These are phyloP conservation scores for Riparia riparia DNA, from an alignment of 2,113 vertebrate genomes.

Conservation along the genomic window DNA sequence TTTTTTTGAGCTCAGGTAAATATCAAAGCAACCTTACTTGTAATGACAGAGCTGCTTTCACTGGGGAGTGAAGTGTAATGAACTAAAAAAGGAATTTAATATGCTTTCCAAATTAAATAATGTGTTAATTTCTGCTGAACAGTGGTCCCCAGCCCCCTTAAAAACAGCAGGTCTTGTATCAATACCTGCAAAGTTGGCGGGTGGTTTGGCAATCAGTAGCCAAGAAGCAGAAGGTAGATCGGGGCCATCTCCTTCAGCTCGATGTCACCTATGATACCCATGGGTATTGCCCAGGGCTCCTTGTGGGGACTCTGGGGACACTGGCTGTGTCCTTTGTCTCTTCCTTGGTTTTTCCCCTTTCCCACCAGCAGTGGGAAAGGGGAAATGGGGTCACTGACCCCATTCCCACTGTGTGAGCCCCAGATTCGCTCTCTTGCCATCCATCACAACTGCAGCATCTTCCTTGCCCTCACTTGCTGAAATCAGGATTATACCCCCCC, in stretches of 20 bases:
- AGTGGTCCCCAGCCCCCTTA: not conserved
- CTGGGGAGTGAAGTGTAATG: conserved; percentile 24
- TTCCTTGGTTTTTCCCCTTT: not conserved
- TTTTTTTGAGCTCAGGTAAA: conserved; percentile 61
- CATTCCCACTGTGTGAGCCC: not conserved
- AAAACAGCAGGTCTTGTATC: not conserved
- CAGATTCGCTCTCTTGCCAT: not conserved
- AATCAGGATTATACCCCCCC: not conserved
- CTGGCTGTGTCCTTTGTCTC: fast-evolving
- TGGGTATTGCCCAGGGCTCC: not conserved
- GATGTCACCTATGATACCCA: fast-evolving
- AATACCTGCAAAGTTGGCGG: not conserved
- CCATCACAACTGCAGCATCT: not conserved
- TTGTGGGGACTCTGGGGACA: not conserved
- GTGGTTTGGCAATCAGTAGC: not conserved
- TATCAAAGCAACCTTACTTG: conserved; percentile 45
- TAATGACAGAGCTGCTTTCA: conserved; percentile 46
- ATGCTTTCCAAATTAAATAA: conserved; percentile 58
- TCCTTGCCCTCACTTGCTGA: not conserved
- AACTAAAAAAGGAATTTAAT: conserved; percentile 48
- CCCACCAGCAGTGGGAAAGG: not conserved
- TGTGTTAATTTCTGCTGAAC: conserved; percentile 17
- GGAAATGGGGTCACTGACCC: not conserved
- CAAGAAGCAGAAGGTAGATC: not conserved
- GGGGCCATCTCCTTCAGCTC: not conserved